Percentiles rank a stretch among this genome's conserved stretches.
Conservation (phyloP, 2,888 invertebrate genomes). For the Drosophila heteroneura region DNA sequence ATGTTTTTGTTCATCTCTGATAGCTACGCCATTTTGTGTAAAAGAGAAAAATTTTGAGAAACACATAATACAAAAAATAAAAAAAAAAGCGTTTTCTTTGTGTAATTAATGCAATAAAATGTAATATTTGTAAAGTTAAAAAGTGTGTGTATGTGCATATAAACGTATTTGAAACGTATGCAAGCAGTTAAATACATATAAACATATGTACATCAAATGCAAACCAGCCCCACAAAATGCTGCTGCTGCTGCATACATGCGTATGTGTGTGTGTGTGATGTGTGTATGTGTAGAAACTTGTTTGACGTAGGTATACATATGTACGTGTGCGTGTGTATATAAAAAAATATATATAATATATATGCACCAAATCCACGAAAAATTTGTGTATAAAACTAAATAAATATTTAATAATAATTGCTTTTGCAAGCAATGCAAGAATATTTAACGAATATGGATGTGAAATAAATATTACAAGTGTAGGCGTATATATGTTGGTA, state of each 20-base stretch:
- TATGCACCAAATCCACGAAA: neutral
- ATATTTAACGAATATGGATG: neutral
- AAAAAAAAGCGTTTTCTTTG: constrained; percentile 18
- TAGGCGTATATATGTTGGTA: neutral
- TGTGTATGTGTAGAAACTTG: constrained; percentile 48
- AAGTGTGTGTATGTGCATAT: constrained; percentile 7
- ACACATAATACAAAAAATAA: constrained; percentile 15
- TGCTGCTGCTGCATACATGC: constrained; percentile 12
- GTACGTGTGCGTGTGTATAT: constrained; percentile 12
- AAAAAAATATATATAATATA: neutral
- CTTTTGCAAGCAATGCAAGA: neutral
- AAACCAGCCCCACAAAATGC: neutral
- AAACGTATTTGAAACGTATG: neutral
- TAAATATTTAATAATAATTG: constrained; percentile 3
- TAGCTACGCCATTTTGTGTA: constrained; percentile 65
- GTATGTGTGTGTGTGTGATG: constrained; percentile 19
- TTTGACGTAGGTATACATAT: constrained; percentile 37
- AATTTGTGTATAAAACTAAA: neutral
- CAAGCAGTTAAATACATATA: neutral
- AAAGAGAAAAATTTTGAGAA: constrained; percentile 60
- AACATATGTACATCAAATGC: neutral
- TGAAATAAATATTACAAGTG: neutral
- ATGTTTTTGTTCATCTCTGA: constrained; percentile 34
- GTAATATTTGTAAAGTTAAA: neutral
- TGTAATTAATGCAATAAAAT: constrained; percentile 8